Conservation (phyloP, 2,888 invertebrate species). For the Drosophila merina region DNA sequence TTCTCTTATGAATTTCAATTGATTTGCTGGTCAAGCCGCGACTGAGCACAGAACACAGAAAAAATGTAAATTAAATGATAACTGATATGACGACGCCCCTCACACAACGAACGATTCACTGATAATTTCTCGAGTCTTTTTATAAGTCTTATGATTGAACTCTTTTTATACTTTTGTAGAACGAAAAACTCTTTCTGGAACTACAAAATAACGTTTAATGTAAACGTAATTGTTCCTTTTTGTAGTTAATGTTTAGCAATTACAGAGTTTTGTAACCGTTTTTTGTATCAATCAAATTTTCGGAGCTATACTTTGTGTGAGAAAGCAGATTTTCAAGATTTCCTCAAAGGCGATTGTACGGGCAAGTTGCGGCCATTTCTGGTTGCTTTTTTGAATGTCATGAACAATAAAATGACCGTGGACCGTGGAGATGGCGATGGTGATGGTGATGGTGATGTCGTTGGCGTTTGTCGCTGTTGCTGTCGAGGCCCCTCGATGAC, state of each 20-base stretch:
- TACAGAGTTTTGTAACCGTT: not conserved
- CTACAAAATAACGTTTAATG: not conserved
- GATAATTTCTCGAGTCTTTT: not conserved
- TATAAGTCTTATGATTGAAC: too few relatives aligned
- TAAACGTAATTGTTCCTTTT: not conserved
- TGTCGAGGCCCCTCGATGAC: slow-evolving; percentile 9
- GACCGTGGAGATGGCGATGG: slow-evolving; percentile 56
- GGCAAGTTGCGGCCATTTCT: slow-evolving; percentile 55
- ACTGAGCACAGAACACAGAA: not conserved
- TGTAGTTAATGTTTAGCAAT: not conserved
- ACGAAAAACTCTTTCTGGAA: not conserved
- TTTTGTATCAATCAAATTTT: not conserved
- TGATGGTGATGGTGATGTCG: slow-evolving; percentile 28
- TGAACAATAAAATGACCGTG: slow-evolving; percentile 71
- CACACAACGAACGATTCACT: not conserved
- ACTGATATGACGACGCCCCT: not conserved
- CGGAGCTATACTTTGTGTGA: not conserved
- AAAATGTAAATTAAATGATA: slow-evolving; percentile 2
- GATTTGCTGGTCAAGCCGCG: slow-evolving; percentile 14
- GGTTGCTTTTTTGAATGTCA: slow-evolving; percentile 77
- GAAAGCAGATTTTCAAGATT: slow-evolving; percentile 2
- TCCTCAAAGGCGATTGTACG: slow-evolving; percentile 29
- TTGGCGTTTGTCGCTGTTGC: not conserved
- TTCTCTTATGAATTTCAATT: slow-evolving; percentile 45
- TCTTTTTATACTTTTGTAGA: not conserved